A percentile compares a stretch with the other conserved stretches of the same genome.
phyloP scores from a whole-genome alignment of 2,113 vertebrate genomes.

The Cynoglossus semilaevis region DNA sequence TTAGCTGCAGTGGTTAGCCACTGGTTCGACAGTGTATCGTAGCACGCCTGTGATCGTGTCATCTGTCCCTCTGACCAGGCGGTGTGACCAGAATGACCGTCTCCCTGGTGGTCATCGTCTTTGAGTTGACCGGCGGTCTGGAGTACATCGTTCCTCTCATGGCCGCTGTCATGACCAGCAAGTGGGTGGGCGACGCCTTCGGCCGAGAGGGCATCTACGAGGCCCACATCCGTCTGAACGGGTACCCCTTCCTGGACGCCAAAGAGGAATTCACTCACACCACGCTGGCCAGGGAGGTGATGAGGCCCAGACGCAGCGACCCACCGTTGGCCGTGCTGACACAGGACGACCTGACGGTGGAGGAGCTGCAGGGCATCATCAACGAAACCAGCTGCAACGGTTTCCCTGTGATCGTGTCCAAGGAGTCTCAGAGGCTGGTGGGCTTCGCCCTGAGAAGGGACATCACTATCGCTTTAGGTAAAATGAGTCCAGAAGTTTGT shows the following conservation, averaged over 20 bases:
- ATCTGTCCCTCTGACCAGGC: slow-evolving; percentile 68
- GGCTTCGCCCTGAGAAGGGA: slow-evolving; percentile 97
- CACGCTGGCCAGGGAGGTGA: slow-evolving; percentile 93
- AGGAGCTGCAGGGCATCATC: slow-evolving; percentile 91
- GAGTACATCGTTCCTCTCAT: slow-evolving; percentile 99
- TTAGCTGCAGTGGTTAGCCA: too few relatives aligned
- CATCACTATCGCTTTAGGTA: slow-evolving; percentile 97
- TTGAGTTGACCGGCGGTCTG: slow-evolving; percentile 94
- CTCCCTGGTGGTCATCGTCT: slow-evolving; percentile 96
- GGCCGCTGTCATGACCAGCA: slow-evolving; percentile 99
- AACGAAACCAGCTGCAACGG: slow-evolving; percentile 96
- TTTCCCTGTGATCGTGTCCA: slow-evolving; percentile 98
- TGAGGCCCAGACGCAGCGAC: slow-evolving; percentile 90
- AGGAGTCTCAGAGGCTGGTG: slow-evolving; percentile 95
- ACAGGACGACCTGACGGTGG: slow-evolving; percentile 95
- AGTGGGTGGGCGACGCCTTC: slow-evolving; percentile 98
- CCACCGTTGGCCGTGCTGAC: slow-evolving; percentile 92
- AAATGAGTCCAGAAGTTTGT: too few relatives aligned
- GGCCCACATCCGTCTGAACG: slow-evolving; percentile 95
- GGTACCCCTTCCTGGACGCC: slow-evolving; percentile 97
- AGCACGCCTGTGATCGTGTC: neutral
- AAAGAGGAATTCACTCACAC: slow-evolving; percentile 99
- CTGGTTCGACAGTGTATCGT: too few relatives aligned
- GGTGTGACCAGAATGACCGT: slow-evolving; percentile 98
- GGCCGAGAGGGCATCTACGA: slow-evolving; percentile 98